Evolutionary conservation across 2,888 invertebrate species (phyloP).

Genomic region (Prosopocoilus inquinatus): DNA sequence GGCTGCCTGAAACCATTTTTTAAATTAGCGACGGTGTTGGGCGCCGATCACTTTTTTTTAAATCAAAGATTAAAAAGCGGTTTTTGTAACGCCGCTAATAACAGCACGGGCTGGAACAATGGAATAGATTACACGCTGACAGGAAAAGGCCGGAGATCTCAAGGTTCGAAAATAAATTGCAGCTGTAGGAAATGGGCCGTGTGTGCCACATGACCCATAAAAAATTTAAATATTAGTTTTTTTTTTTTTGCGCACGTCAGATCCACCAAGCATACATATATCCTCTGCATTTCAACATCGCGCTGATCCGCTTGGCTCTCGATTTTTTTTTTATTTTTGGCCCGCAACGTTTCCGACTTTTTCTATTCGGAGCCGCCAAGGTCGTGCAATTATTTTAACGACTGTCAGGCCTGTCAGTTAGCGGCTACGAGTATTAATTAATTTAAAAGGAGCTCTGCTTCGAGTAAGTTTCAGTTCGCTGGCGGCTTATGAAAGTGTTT

Average conservation of each 20-base stretch:
- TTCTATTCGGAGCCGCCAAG: too few relatives aligned
- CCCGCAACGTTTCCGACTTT: not conserved
- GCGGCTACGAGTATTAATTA: too few relatives aligned
- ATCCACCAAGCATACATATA: not conserved
- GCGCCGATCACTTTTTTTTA: too few relatives aligned
- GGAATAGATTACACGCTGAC: conserved; percentile 33
- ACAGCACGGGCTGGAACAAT: conserved; percentile 30
- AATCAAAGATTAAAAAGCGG: conserved; percentile 1
- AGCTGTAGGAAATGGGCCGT: conserved; percentile 38
- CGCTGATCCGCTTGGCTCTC: not conserved
- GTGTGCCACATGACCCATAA: conserved; percentile 39
- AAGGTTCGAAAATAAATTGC: conserved; percentile 37
- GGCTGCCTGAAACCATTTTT: too few relatives aligned
- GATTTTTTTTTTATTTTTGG: not conserved
- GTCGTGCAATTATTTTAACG: too few relatives aligned
- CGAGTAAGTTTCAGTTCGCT: too few relatives aligned
- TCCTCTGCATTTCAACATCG: not conserved
- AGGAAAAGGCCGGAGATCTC: conserved; percentile 37
- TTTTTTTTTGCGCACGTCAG: too few relatives aligned
- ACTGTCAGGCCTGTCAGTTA: too few relatives aligned
- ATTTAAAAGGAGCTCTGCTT: too few relatives aligned
- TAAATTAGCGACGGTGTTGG: too few relatives aligned
- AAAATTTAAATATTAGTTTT: too few relatives aligned
- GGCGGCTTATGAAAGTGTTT: too few relatives aligned
- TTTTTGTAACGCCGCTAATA: conserved; percentile 17